phyloP scores from a whole-genome alignment of 2,797 vertebrate genomes.

The Tragelaphus oryx region DNA sequence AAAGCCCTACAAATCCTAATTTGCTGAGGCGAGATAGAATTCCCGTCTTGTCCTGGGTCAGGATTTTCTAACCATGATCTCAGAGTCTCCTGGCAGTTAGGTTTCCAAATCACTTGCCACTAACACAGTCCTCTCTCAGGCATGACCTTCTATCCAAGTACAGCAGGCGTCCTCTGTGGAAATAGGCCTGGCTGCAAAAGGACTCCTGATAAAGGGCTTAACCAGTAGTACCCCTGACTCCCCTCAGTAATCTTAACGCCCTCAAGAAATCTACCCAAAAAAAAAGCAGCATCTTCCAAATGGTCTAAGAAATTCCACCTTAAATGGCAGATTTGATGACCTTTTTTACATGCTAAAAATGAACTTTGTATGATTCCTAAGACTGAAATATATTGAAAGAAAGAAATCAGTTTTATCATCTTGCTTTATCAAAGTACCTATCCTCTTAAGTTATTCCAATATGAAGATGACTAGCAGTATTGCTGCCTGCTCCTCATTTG shows the following conservation, averaged over 20 bases:
- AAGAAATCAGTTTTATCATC: not conserved
- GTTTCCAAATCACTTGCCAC: not conserved
- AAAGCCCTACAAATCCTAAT: slow-evolving; percentile 42
- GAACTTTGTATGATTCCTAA: slow-evolving; percentile 19
- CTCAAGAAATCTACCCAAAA: not conserved
- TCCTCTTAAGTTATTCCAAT: not conserved
- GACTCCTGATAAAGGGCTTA: not conserved
- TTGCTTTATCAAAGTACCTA: not conserved
- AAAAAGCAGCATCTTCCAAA: not conserved
- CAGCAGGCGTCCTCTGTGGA: not conserved
- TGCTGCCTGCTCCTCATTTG: slow-evolving; percentile 43
- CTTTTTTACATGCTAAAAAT: slow-evolving; percentile 12
- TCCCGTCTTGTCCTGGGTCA: slow-evolving; percentile 29
- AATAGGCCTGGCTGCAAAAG: not conserved
- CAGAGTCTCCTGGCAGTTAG: not conserved
- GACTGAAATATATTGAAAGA: slow-evolving; percentile 19
- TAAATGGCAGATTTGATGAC: not conserved
- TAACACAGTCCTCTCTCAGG: not conserved
- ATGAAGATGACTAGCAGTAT: not conserved
- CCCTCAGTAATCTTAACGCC: not conserved
- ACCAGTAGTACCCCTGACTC: not conserved
- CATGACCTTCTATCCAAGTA: not conserved
- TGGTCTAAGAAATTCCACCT: not conserved
- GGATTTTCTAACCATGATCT: slow-evolving; percentile 44
- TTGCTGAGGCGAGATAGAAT: slow-evolving; percentile 32